Base-by-base conservation (phyloP, 37 sponge, comb jelly and placozoan species). In the Bolinopsis microptera region DNA sequence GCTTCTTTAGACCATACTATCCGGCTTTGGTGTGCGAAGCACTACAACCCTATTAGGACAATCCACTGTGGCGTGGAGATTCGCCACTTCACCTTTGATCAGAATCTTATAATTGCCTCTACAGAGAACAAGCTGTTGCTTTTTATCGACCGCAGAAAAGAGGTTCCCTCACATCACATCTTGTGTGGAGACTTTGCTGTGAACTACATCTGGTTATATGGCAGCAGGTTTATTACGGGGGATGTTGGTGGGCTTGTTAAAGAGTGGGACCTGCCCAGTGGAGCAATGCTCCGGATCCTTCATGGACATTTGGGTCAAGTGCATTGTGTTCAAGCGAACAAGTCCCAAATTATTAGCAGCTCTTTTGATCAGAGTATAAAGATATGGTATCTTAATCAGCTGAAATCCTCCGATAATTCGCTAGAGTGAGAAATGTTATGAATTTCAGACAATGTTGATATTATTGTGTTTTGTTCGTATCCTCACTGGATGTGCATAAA, bases 211-310 rank as follows among this genome's bases (percentile, higher is more conserved):
- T 86, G 90, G 90, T 30, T 86, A 48, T 86, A 86, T 40, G 90
- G 90, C 27, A 22, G 48, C 26, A 28, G 90, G 61, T 86, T 86
- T 48, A 41, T 86, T 8, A 86, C 90, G 61, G 90, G 90, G 3
- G 90, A 86, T 48, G 3, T 2, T n/a, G 90, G 30, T 13, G 90
- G 90, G 2, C 36, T 33, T 22, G 61, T 86, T 8, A 86, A 86
- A 30, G 90, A 86, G 31, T 86, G 90, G 90, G 90, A 86, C 35
- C 61, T 86, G n/a, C 90, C 90, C 48, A 86, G 90, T 40, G 90
- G 90, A 21, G 90, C 90, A 0, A 35, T 86, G 30, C 61, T 86
- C 61, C 37, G 90, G 90, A 86, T 38, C 34, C 90, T 86, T 1
- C 35, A 41, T 30, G 90, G 90, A 38, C 90, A 86, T 86, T n/a